A percentile compares a stretch with the other conserved stretches of the same genome.
Conservation (phyloP, 2,797 vertebrate genomes). For the Pitangus sulphuratus region DNA sequence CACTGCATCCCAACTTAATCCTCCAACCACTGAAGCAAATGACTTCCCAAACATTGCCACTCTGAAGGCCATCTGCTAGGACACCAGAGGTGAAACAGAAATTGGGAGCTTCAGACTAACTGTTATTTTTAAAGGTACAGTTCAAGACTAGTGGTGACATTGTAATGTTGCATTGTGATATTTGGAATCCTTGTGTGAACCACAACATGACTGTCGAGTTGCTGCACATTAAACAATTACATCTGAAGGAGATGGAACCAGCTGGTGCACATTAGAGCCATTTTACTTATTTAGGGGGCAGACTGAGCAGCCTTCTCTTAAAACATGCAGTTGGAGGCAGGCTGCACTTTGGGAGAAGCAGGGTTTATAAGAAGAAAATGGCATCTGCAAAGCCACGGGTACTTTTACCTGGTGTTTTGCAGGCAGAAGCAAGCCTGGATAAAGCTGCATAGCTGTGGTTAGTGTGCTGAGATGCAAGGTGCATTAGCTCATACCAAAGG, state of each 20-base stretch:
- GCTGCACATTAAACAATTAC: neutral
- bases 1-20: neutral
- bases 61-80: too few species aligned
- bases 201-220: fast-evolving
- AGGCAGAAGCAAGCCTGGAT: neutral
- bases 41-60: neutral
- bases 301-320: neutral
- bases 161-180: neutral
- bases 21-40: neutral
- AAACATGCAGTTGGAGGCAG: neutral
- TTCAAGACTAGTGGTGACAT: neutral
- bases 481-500: neutral
- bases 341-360: neutral
- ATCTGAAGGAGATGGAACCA: neutral
- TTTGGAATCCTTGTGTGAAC: neutral
- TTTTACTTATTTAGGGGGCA: neutral
- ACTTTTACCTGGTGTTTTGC: neutral
- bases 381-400: fast-evolving
- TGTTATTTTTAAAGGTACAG: neutral
- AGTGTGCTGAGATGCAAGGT: neutral
- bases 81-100: neutral
- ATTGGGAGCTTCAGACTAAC: neutral
- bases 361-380: neutral
- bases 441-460: neutral
- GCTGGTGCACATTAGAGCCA: neutral